A percentile compares a stretch with the other conserved stretches of the same genome.
phyloP scores from a whole-genome alignment of 2,888 invertebrate species.

The Camptogramma bilineatum region DNA sequence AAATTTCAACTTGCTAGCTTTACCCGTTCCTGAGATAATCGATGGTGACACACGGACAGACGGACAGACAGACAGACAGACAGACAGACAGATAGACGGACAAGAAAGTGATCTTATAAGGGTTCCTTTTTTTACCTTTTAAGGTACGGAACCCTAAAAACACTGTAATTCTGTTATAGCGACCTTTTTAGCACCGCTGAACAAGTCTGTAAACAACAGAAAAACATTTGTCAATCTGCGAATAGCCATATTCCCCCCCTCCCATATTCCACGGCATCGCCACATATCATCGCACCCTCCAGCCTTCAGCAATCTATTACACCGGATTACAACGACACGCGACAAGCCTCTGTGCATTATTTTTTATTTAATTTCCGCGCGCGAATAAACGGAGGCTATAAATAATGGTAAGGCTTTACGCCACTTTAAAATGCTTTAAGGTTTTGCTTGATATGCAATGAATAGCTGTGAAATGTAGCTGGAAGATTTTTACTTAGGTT shows the following conservation, averaged over 20 bases:
- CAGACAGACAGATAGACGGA: too few species aligned
- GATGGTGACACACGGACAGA: too few species aligned
- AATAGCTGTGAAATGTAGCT: not conserved
- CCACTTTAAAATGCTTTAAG: slow-evolving; percentile 8
- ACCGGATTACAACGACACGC: slow-evolving; percentile 43
- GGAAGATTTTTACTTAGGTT: too few species aligned
- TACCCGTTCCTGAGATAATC: too few species aligned
- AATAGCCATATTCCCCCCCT: not conserved
- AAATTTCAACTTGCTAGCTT: too few species aligned
- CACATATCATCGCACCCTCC: slow-evolving; percentile 17
- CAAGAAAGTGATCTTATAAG: too few species aligned
- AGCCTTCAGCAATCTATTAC: slow-evolving; percentile 37
- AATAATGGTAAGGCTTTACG: slow-evolving; percentile 32
- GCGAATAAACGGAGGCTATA: slow-evolving; percentile 38
- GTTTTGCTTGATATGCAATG: not conserved
- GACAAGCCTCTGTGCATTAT: slow-evolving; percentile 43
- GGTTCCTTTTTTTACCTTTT: too few species aligned
- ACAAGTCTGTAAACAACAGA: too few species aligned
- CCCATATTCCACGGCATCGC: slow-evolving; percentile 3
- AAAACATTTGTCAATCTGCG: not conserved
- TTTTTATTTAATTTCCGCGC: slow-evolving; percentile 49
- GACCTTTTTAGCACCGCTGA: too few species aligned
- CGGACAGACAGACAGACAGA: too few species aligned
- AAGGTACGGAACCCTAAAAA: too few species aligned
- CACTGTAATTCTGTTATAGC: too few species aligned